phyloP scores from a whole-genome alignment of 1,140 invertebrate genomes.

The Plodia interpunctella region DNA sequence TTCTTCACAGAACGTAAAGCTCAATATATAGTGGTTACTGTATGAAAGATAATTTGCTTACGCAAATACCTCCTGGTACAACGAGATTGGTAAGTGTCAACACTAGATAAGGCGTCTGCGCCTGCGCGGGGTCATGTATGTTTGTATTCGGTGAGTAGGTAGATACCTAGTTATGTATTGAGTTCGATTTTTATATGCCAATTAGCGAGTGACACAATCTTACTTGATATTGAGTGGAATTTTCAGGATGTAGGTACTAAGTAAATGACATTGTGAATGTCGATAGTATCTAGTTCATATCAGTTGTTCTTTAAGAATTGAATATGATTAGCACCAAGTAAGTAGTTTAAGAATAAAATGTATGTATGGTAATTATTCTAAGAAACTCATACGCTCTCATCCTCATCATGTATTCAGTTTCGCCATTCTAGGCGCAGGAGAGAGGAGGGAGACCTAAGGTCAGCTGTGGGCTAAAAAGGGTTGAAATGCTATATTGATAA shows the following conservation, averaged over 20 bases:
- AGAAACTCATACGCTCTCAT: too few species aligned
- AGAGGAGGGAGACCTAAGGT: too few species aligned
- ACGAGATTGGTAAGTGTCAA: constrained; percentile 63
- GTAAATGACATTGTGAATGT: background rate
- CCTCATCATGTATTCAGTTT: too few species aligned
- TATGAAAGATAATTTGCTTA: constrained; percentile 49
- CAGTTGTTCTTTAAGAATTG: background rate
- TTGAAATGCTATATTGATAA: too few species aligned
- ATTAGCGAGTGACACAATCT: constrained; percentile 6
- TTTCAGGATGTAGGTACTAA: constrained; percentile 2
- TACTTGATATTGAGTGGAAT: constrained; percentile 3
- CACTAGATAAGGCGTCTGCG: constrained; percentile 54
- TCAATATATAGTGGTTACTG: constrained; percentile 35
- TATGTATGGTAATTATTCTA: too few species aligned
- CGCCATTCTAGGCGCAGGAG: too few species aligned
- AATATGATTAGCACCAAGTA: too few species aligned
- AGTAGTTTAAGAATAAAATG: too few species aligned
- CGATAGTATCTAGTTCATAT: background rate
- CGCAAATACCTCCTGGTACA: constrained; percentile 63
- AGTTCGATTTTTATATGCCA: constrained; percentile 10
- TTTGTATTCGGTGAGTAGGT: constrained; percentile 36
- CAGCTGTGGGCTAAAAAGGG: too few species aligned
- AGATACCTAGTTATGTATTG: constrained; percentile 8
- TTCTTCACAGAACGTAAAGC: constrained; percentile 10
- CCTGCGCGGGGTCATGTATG: constrained; percentile 48